Evolutionary conservation across 2,888 invertebrate genomes (phyloP), one percentile per base, ranked within the genome.

Genomic region (Onchidella celtica): DNA sequence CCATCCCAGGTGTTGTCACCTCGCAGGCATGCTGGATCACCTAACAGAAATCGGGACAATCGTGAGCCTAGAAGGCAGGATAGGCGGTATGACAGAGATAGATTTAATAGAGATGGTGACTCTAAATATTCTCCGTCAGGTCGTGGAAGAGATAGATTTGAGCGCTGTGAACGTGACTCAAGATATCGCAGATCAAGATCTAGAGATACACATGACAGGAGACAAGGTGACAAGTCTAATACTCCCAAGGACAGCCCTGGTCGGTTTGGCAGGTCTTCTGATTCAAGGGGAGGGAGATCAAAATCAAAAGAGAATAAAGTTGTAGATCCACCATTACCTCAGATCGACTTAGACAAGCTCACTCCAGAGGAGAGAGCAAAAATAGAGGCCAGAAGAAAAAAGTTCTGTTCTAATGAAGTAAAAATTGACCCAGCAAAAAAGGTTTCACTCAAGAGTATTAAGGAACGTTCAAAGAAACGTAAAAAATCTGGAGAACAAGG

Each of bases 381-480:
- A 70, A 73, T 88, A 57, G 88, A 87, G 66, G 88, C 87, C 6
- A 84, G 88, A 14, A 84, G 79, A 69, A 86, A 83, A 74, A 88
- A 88, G 70, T 87, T 89, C 84, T 83, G 84, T 74, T 76, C 24
- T 69, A 78, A 57, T 38, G 76, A 79, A 55, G 83, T 82, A 40
- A 69, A 79, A 38, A 84, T 81, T 74, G 83, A 66, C 63, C 68
- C 77, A n/a, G 85, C 82, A 38, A 87, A 87, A 68, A 88, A 85
- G 32, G 86, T 89, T 70, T 89, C 89, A n/a, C 83, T 89, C 29
- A 89, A 88, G 83, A 86, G 86, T 29, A 89, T 88, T 11, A 86
- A 84, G 59, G 81, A 82, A 66, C 84, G 73, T 57, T 55, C 70
- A 21, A 85, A 84, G 34, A 79, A 83, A 61, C 14, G 59, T 29